phyloP scores from a whole-genome alignment of 2,113 vertebrate species.

The Ifrita kowaldi region DNA sequence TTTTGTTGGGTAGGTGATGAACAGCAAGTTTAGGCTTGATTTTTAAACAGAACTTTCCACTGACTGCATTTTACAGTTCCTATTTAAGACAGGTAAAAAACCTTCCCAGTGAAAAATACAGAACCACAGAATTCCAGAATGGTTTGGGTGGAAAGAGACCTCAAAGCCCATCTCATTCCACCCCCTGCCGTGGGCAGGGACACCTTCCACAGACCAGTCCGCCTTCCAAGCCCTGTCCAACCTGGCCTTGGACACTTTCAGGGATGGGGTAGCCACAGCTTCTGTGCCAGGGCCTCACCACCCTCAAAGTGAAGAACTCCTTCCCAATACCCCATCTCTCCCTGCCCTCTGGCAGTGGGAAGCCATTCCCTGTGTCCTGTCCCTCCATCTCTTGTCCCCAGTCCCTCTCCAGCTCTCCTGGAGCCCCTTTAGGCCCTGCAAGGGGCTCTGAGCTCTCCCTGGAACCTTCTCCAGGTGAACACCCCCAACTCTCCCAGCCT shows the following conservation, averaged over 20 bases:
- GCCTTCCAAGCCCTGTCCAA: background rate
- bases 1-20: background rate
- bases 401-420: background rate
- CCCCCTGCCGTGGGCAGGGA: background rate
- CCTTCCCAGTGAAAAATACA: background rate
- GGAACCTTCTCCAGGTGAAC: background rate
- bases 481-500: background rate
- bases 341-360: accelerated
- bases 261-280: background rate
- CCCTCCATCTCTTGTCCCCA: accelerated
- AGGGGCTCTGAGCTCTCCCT: background rate
- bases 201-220: too few relatives aligned
- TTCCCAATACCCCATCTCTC: accelerated
- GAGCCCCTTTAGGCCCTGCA: accelerated
- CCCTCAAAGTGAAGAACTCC: background rate
- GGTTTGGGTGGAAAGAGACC: background rate
- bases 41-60: background rate
- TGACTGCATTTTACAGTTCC: background rate
- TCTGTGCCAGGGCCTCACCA: accelerated
- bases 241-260: background rate
- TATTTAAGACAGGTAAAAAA: background rate
- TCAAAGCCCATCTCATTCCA: accelerated
- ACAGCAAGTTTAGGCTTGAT: background rate
- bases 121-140: background rate
- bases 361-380: background rate